Conservation (phyloP, 2,113 vertebrate genomes). For the Vanacampus margaritifer region DNA sequence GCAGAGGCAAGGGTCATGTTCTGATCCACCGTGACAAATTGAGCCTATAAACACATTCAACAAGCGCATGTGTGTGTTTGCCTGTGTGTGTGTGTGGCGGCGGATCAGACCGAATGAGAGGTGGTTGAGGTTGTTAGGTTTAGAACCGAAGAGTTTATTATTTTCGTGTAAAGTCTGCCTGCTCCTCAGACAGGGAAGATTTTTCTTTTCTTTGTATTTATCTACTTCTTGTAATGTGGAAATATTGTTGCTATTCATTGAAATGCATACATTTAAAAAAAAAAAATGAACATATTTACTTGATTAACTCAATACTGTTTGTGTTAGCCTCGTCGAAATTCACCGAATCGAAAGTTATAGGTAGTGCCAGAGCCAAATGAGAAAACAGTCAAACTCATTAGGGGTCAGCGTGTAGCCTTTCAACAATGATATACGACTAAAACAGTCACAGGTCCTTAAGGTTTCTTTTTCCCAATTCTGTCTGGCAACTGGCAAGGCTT, state of each 20-base stretch:
- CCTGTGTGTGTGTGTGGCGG: not conserved
- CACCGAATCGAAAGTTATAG: not conserved
- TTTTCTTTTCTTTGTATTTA: not conserved
- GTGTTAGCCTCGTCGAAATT: not conserved
- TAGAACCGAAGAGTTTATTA: not conserved
- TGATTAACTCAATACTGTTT: not conserved
- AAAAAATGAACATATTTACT: too few species aligned
- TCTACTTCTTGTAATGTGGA: too few species aligned
- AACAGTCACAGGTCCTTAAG: not conserved
- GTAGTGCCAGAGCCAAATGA: not conserved
- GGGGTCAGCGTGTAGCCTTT: not conserved
- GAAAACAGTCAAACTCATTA: not conserved
- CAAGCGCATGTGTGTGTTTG: constrained; percentile 6
- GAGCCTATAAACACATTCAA: constrained; percentile 31
- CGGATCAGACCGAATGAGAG: not conserved
- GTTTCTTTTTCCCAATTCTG: not conserved
- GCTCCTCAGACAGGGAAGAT: not conserved
- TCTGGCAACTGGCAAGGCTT: not conserved
- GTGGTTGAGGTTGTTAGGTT: constrained; percentile 23
- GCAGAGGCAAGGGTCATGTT: constrained; percentile 10
- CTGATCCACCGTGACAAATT: constrained; percentile 24
- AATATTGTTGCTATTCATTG: too few species aligned
- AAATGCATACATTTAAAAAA: too few species aligned
- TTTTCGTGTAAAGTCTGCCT: not conserved
- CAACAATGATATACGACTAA: not conserved